Conservation (phyloP, 1,140 invertebrate genomes). For the Zophobas morio region DNA sequence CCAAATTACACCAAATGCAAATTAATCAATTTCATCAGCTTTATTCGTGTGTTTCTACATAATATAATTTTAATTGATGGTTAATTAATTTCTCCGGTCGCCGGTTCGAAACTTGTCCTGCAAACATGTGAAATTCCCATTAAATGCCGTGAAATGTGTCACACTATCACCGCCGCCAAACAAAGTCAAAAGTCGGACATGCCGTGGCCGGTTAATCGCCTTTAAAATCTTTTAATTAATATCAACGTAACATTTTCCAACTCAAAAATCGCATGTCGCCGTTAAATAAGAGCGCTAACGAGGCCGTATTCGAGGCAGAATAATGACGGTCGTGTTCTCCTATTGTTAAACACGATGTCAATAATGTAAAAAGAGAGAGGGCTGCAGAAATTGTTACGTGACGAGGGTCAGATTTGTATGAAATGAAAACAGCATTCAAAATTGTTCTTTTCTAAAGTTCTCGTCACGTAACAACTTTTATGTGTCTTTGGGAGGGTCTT, state of each 20-base stretch:
- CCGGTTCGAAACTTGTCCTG: neutral
- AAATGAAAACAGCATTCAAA: conserved; percentile 41
- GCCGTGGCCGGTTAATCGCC: neutral
- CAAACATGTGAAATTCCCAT: neutral
- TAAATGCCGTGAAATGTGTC: too few relatives aligned
- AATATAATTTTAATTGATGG: too few relatives aligned
- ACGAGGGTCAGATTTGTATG: conserved; percentile 42
- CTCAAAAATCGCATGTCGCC: conserved; percentile 15
- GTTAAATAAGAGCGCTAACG: conserved; percentile 9
- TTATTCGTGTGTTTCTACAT: too few relatives aligned
- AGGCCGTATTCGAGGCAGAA: conserved; percentile 12
- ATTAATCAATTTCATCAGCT: too few relatives aligned
- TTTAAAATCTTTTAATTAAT: conserved; percentile 19
- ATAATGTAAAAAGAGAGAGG: conserved; percentile 34
- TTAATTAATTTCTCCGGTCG: too few relatives aligned
- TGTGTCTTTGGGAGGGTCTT: conserved; percentile 16
- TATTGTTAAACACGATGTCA: conserved; percentile 40
- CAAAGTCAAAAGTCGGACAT: neutral
- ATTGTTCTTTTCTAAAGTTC: conserved; percentile 32
- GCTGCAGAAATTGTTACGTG: conserved; percentile 32
- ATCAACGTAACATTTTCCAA: conserved; percentile 15
- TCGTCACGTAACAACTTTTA: conserved; percentile 38
- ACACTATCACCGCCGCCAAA: too few relatives aligned
- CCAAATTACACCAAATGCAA: too few relatives aligned
- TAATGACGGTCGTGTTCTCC: conserved; percentile 24